phyloP scores from a whole-genome alignment of 2,113 vertebrate genomes.

The Todiramphus chloris region DNA sequence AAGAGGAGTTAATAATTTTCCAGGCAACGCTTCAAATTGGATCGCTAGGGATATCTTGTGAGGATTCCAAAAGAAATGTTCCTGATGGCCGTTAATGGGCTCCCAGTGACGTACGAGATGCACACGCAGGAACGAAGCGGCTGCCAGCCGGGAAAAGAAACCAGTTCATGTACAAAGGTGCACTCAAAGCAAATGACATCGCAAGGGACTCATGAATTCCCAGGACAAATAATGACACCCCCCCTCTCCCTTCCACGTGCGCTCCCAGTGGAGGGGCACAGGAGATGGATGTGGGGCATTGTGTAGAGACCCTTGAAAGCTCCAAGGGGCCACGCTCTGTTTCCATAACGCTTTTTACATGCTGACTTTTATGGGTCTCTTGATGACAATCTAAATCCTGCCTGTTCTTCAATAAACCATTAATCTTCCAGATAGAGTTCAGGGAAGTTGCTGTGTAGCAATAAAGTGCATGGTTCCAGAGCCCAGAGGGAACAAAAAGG shows the following conservation, averaged over 20 bases:
- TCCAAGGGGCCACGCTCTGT: conserved; percentile 39
- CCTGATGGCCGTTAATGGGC: not conserved
- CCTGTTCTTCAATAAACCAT: conserved; percentile 71
- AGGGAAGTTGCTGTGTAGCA: conserved; percentile 58
- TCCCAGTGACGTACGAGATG: conserved; percentile 37
- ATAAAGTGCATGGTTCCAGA: conserved; percentile 61
- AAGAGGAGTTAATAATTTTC: conserved; percentile 58
- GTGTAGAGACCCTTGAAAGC: conserved; percentile 42
- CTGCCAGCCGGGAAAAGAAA: not conserved
- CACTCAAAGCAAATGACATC: not conserved
- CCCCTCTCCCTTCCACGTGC: not conserved
- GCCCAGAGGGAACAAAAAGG: conserved; percentile 13
- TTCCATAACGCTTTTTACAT: conserved; percentile 71
- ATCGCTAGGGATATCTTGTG: conserved; percentile 35
- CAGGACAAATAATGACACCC: not conserved
- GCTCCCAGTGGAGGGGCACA: not conserved
- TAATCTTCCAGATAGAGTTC: conserved; percentile 71
- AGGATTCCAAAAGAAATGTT: conserved; percentile 55
- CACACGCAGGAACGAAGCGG: not conserved
- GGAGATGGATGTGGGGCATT: conserved; percentile 11
- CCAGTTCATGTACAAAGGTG: not conserved
- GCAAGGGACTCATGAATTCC: not conserved
- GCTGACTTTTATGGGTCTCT: conserved; percentile 72
- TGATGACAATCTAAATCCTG: conserved; percentile 75
- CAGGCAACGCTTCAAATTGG: conserved; percentile 63